Percentiles rank a stretch among this genome's conserved stretches.
phyloP scores from a whole-genome alignment of 1,140 invertebrate species.

The Camponotus vicinus region DNA sequence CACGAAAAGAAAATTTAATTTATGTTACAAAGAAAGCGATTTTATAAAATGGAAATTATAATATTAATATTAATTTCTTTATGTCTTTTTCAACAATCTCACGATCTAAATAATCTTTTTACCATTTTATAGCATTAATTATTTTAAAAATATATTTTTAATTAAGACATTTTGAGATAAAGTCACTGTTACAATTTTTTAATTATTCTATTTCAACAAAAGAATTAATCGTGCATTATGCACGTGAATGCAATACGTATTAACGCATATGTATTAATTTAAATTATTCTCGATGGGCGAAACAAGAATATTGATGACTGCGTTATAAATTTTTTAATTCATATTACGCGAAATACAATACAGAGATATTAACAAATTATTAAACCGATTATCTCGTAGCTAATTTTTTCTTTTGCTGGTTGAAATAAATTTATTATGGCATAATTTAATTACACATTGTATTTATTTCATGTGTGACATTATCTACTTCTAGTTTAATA shows the following conservation, averaged over 20 bases:
- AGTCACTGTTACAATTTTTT: too few species aligned
- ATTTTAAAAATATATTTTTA: neutral
- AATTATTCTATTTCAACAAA: neutral
- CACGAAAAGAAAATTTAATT: slow-evolving; percentile 32
- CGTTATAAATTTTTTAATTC: neutral
- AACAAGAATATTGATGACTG: neutral
- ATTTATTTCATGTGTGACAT: neutral
- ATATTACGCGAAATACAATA: neutral
- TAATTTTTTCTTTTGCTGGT: neutral
- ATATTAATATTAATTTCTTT: slow-evolving; percentile 20
- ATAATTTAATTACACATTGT: neutral
- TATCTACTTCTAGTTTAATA: slow-evolving; percentile 14
- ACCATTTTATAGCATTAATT: neutral
- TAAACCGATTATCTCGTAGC: neutral
- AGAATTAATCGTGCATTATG: neutral
- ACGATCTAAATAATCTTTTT: neutral
- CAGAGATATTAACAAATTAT: slow-evolving; percentile 3
- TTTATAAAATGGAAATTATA: slow-evolving; percentile 11
- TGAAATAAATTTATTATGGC: neutral
- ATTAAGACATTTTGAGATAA: neutral
- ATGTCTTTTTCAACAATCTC: too few species aligned
- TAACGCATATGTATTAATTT: neutral
- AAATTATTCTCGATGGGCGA: neutral
- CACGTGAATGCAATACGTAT: neutral
- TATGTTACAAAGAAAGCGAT: neutral